Conservation (phyloP, 2,797 vertebrate genomes). For the Nyctalus aviator region DNA sequence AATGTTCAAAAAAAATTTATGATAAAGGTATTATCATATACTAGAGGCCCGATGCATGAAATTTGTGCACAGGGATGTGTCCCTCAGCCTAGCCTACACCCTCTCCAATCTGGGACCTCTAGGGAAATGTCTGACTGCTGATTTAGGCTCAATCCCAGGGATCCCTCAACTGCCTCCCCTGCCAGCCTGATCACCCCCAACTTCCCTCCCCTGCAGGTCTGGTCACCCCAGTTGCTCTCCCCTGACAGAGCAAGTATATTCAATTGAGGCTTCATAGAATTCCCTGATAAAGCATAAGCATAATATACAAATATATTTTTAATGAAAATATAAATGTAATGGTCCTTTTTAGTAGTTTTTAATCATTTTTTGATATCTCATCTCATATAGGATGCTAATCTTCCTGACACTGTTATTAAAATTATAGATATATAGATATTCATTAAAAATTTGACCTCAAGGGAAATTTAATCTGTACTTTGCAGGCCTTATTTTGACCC, state of each 20-base stretch:
- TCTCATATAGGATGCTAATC: neutral
- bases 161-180: too few relatives aligned
- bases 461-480: neutral
- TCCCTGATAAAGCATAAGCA: neutral
- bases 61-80: too few relatives aligned
- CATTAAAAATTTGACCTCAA: conserved; percentile 6
- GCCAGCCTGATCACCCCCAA: too few relatives aligned
- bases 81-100: too few relatives aligned
- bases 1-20: neutral
- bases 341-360: neutral
- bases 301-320: neutral
- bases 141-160: too few relatives aligned
- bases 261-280: neutral
- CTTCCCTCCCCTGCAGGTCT: too few relatives aligned
- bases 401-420: conserved; percentile 36
- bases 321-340: conserved; percentile 25
- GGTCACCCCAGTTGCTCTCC: too few relatives aligned
- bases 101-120: too few relatives aligned
- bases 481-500: neutral
- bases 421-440: neutral
- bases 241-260: neutral
- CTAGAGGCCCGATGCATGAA: too few relatives aligned
- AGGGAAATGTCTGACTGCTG: too few relatives aligned
- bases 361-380: neutral
- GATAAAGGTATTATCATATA: neutral